Evolutionary conservation across 35 echinoderm and acorn worm species (phyloP).

Genomic region (Heliocidaris erythrogramma): DNA sequence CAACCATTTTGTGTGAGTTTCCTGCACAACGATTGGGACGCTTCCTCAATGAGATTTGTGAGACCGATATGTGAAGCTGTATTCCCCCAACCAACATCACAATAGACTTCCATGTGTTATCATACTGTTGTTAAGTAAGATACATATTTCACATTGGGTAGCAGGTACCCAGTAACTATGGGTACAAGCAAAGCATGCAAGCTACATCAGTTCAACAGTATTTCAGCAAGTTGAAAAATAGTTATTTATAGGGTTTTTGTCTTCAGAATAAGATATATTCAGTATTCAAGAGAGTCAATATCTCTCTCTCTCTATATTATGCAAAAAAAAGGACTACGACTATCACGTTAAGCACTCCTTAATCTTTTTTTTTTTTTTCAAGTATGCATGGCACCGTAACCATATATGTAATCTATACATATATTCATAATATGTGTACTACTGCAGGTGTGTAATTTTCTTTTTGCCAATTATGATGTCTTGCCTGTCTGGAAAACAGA

Average conservation of each 20-base stretch:
- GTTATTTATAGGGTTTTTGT: background rate
- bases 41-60: background rate
- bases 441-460: background rate
- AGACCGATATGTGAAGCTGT: background rate
- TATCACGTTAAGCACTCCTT: background rate
- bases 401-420: background rate
- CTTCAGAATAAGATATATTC: background rate
- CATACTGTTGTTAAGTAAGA: background rate
- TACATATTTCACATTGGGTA: background rate
- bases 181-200: background rate
- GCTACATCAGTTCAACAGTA: background rate
- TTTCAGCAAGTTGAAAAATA: background rate
- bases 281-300: background rate
- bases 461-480: background rate
- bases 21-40: background rate
- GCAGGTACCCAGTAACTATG: background rate
- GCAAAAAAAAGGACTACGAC: background rate
- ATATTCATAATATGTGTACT: too few relatives aligned
- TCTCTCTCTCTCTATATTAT: background rate
- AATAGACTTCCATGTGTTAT: background rate
- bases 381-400: background rate
- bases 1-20: background rate
- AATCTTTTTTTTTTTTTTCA: background rate
- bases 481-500: background rate
- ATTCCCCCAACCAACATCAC: background rate